Evolutionary conservation across 2,888 invertebrate species (phyloP).

Genomic region (Seladonia tumulorum): DNA sequence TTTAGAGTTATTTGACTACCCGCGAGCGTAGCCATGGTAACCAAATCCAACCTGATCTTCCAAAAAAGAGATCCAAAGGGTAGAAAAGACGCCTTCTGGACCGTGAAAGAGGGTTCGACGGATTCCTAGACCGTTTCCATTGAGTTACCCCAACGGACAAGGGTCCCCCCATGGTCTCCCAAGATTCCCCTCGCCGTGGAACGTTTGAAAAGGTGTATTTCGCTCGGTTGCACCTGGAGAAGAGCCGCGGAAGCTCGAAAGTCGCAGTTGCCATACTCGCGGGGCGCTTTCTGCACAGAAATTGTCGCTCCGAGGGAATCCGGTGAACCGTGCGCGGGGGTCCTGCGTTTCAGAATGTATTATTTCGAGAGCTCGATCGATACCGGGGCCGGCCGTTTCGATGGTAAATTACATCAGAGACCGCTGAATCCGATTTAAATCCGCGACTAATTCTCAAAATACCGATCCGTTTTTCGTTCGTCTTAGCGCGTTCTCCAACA

Average conservation of each 20-base stretch:
- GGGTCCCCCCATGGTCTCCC: too few species aligned
- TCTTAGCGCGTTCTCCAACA: not conserved
- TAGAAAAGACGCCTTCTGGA: not conserved
- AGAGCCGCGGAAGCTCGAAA: not conserved
- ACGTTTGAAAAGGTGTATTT: not conserved
- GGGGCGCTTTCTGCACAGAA: not conserved
- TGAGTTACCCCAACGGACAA: not conserved
- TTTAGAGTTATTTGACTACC: not conserved
- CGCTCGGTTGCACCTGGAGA: slow-evolving; percentile 4
- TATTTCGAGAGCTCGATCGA: slow-evolving; percentile 16
- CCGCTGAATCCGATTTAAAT: not conserved
- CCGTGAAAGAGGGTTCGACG: not conserved
- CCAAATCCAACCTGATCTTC: not conserved
- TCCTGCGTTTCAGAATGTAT: not conserved
- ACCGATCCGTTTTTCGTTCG: not conserved
- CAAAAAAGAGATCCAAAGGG: not conserved
- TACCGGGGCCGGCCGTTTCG: slow-evolving; percentile 7
- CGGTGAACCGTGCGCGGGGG: not conserved
- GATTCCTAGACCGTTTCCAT: not conserved
- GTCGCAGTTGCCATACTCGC: too few species aligned
- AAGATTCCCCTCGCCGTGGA: not conserved
- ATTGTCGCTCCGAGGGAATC: not conserved
- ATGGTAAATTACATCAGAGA: slow-evolving; percentile 12
- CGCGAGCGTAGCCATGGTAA: not conserved
- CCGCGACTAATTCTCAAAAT: not conserved